Base-by-base conservation (phyloP, 1,140 invertebrate species). In the Diorhabda sublineata region DNA sequence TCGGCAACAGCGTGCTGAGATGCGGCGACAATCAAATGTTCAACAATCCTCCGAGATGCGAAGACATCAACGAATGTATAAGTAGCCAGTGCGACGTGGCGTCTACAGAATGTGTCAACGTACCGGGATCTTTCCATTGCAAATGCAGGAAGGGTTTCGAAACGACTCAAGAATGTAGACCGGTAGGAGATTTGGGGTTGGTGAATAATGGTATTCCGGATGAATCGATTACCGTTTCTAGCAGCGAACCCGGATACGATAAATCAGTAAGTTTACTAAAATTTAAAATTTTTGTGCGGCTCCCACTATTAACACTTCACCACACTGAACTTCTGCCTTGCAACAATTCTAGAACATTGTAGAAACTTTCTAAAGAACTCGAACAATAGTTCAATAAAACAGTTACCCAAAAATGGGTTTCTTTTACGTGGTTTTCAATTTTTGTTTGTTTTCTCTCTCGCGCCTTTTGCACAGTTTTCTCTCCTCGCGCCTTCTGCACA, bases 31-130 rank as follows among this genome's bases (percentile, higher is more conserved):
- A 91, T 73, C 93, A 97, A 81, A 83, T 88, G 67, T 97, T 98
- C 74, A 89, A 91, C 68, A 90, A 93, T 73, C 86, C 92, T 4
- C 94, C 95, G 3, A 90, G 86, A 66, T 97, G 94, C 77, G 91
- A 94, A 86, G 96, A 98, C 82, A 90, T 97, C 52, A 96, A 98
- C 75, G 96, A 98, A 83, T 98, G 96, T 82, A 85, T 87, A 2
- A 91, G 88, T 58, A 92, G 91, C 73, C 93, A 95, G 79, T 97
- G 95, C 83, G 96, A 96, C 82, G 83, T 91, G 26, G 92, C 91
- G 3, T 96, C 93, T 3, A 97, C 96, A 1, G 91, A 95, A 81
- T 98, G 96, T 81, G 89, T 91, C 62, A 98, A 98, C 78, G 91
- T 91, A 41, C 88, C 91, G 52, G 96, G 96, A 61, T 93, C 94